Percentiles rank a stretch among this genome's conserved stretches.
Conservation (phyloP, 2,797 vertebrate species). For the Coracias cyanogaster region DNA sequence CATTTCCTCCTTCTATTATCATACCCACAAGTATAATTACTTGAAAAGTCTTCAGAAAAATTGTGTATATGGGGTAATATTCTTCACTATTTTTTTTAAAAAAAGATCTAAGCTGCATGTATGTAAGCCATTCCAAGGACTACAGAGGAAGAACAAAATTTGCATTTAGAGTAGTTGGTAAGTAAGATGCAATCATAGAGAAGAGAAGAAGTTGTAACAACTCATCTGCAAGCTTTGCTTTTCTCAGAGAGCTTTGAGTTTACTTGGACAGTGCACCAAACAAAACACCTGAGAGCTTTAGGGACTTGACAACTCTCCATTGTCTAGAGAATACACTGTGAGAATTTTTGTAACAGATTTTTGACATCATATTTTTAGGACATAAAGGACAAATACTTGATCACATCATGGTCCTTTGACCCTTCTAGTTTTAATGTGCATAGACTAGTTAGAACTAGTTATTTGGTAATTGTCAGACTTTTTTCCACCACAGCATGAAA, state of each 20-base stretch:
- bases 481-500: neutral
- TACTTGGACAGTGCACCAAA: neutral
- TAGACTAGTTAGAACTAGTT: neutral
- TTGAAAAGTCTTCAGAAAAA: neutral
- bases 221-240: neutral
- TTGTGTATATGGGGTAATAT: neutral
- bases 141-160: neutral
- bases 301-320: neutral
- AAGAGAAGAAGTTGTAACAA: neutral
- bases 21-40: neutral
- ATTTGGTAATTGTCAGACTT: slow-evolving; percentile 10
- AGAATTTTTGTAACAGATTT: neutral
- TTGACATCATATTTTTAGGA: neutral
- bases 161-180: neutral
- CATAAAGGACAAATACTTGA: neutral
- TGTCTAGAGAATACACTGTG: neutral
- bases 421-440: neutral
- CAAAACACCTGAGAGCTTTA: neutral
- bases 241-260: neutral
- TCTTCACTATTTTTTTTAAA: neutral
- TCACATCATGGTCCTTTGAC: neutral
- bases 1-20: neutral
- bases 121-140: neutral
- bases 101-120: neutral
- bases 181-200: neutral